Evolutionary conservation across 2,797 vertebrate genomes (phyloP).

Genomic region (Tolypeutes matacus): DNA sequence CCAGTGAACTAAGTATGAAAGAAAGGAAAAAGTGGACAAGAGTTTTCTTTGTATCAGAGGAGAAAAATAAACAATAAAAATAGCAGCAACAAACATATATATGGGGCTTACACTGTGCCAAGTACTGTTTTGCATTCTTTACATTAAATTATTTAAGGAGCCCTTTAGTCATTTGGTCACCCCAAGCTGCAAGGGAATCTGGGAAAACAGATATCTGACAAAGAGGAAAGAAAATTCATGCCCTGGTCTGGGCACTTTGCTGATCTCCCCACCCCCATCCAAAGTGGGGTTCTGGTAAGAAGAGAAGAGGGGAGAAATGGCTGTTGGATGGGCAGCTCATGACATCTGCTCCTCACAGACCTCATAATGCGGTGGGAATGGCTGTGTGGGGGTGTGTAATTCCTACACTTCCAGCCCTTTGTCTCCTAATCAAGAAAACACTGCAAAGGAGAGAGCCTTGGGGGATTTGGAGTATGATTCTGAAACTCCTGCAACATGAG

Average conservation of each 20-base stretch:
- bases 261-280: background rate
- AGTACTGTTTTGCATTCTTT: slow-evolving; percentile 42
- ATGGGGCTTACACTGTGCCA: background rate
- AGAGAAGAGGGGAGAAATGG: background rate
- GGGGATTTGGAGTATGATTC: background rate
- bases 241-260: background rate
- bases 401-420: background rate
- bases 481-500: background rate
- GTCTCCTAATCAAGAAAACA: background rate
- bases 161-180: background rate
- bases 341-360: background rate
- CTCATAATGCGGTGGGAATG: background rate
- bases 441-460: background rate
- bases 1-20: slow-evolving; percentile 20
- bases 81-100: background rate
- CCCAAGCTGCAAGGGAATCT: background rate
- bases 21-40: background rate
- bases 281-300: background rate
- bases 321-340: background rate
- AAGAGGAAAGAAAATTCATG: background rate
- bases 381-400: background rate
- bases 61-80: background rate
- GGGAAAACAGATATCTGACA: background rate
- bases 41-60: background rate
- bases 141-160: background rate